These are phyloP conservation scores for Heliocidaris tuberculata DNA, from an alignment of 35 echinoderm and acorn worm genomes.

Conservation along the genomic window DNA sequence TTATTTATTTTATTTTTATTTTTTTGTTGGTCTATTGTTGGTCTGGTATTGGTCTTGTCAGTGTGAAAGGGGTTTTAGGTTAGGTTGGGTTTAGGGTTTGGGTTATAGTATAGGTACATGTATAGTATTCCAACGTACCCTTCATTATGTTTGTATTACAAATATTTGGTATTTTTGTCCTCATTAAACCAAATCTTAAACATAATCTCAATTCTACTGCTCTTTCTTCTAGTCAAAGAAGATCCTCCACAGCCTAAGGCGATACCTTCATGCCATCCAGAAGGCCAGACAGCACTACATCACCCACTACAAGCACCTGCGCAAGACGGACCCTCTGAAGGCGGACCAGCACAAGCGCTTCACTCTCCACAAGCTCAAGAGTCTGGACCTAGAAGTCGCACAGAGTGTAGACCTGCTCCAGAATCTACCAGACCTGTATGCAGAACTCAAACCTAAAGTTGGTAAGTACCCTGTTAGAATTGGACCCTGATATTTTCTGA, in stretches of 20 bases:
- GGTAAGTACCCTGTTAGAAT: constrained; percentile 51
- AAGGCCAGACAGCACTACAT: constrained; percentile 84
- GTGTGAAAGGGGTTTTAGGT: too few relatives aligned
- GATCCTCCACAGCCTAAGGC: constrained; percentile 69
- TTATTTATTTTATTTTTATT: too few relatives aligned
- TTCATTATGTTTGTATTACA: too few relatives aligned
- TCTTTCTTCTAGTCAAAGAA: constrained; percentile 56
- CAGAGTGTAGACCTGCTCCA: constrained; percentile 71
- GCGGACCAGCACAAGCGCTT: constrained; percentile 60
- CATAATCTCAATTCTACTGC: neutral
- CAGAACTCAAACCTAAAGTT: constrained; percentile 70
- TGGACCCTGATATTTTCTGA: too few relatives aligned
- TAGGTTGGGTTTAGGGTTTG: too few relatives aligned
- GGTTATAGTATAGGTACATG: too few relatives aligned
- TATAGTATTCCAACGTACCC: too few relatives aligned
- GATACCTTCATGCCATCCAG: constrained; percentile 77
- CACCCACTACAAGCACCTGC: constrained; percentile 82
- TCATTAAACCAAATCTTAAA: neutral
- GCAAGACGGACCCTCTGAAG: constrained; percentile 60
- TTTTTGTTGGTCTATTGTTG: too few relatives aligned
- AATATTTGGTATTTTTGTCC: too few relatives aligned
- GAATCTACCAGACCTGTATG: constrained; percentile 72
- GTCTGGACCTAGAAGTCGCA: constrained; percentile 55
- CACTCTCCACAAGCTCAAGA: constrained; percentile 52
- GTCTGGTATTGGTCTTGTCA: too few relatives aligned